phyloP scores from a whole-genome alignment of 2,113 vertebrate species.

The Rhineura floridana region DNA sequence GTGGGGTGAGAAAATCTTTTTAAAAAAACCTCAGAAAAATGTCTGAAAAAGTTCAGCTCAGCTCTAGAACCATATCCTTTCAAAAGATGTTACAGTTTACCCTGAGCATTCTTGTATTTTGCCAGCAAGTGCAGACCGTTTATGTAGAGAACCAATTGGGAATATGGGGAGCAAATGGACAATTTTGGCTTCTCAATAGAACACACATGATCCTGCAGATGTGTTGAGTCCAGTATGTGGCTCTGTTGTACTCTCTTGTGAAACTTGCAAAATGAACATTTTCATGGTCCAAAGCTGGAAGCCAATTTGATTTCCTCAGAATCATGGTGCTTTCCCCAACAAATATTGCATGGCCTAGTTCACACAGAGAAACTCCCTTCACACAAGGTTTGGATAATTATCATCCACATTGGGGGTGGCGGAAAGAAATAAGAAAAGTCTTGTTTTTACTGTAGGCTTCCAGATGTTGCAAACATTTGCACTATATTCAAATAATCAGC shows the following conservation, averaged over 20 bases:
- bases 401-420: fast-evolving
- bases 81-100: not conserved
- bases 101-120: not conserved
- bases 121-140: not conserved
- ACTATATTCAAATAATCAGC: conserved; percentile 2
- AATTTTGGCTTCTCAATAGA: not conserved
- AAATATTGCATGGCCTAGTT: not conserved
- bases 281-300: not conserved
- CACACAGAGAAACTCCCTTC: not conserved
- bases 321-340: not conserved
- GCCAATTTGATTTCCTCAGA: not conserved
- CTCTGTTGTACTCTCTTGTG: not conserved
- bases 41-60: no score
- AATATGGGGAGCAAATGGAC: not conserved
- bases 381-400: not conserved
- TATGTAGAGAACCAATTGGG: not conserved
- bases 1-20: no score
- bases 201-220: not conserved
- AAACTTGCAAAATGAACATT: not conserved
- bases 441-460: conserved; percentile 4
- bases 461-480: conserved; percentile 22
- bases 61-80: not conserved
- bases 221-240: not conserved
- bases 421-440: not conserved
- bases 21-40: no score